A percentile compares a stretch with the other conserved stretches of the same genome.
Evolutionary conservation across 2,113 vertebrate species (phyloP).

Genomic region (Leptosomus discolor): DNA sequence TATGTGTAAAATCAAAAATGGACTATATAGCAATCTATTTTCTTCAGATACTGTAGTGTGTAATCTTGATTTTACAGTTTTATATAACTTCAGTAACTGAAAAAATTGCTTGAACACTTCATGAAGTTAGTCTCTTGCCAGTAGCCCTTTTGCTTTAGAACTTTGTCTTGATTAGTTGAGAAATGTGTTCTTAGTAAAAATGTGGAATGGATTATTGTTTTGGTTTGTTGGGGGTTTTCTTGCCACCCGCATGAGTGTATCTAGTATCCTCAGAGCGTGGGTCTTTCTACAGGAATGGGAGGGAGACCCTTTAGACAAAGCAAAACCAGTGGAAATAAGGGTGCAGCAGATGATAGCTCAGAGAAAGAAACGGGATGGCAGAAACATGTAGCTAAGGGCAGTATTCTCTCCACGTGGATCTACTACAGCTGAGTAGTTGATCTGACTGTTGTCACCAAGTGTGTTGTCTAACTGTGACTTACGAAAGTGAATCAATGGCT

Average conservation of each 20-base stretch:
- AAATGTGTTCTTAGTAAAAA: background rate
- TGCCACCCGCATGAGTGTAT: background rate
- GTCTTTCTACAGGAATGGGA: background rate
- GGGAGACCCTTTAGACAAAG: background rate
- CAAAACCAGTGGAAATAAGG: background rate
- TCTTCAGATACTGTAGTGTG: background rate
- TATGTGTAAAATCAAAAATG: conserved; percentile 32
- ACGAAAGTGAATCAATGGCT: fast-evolving
- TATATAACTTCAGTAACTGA: background rate
- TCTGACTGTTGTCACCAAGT: fast-evolving
- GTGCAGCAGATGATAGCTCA: background rate
- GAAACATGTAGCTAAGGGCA: background rate
- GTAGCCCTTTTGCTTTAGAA: background rate
- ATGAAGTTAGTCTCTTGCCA: background rate
- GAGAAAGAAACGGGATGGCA: background rate
- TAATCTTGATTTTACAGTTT: conserved; percentile 46
- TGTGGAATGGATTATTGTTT: background rate
- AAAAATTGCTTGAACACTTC: background rate
- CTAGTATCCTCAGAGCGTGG: fast-evolving
- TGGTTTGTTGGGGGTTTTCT: too few relatives aligned
- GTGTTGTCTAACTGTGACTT: fast-evolving
- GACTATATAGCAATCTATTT: conserved; percentile 25
- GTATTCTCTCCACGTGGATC: background rate
- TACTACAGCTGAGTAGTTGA: background rate
- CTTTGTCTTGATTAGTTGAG: background rate